phyloP scores from a whole-genome alignment of 1,140 invertebrate species.

The Nilaparvata lugens region DNA sequence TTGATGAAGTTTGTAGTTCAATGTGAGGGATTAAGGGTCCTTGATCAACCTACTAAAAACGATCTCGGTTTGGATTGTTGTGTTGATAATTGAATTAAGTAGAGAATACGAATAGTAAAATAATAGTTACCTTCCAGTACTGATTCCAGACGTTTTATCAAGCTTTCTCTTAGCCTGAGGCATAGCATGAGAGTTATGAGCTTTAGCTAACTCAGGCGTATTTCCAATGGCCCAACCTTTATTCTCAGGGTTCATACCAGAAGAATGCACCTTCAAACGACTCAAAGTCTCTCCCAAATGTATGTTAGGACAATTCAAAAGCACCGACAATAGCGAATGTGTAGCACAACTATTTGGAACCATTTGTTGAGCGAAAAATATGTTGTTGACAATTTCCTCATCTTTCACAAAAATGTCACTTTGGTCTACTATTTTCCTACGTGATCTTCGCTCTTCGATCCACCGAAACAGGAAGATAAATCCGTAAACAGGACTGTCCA shows the following conservation, averaged over 20 bases:
- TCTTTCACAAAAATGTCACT: constrained; percentile 88
- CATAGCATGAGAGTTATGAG: constrained; percentile 95
- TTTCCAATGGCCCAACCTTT: constrained; percentile 97
- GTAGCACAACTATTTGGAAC: constrained; percentile 97
- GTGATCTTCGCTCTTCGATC: constrained; percentile 88
- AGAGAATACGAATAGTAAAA: no score
- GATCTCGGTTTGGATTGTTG: no score
- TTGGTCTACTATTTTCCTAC: constrained; percentile 88
- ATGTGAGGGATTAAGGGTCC: no score
- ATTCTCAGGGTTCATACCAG: constrained; percentile 90
- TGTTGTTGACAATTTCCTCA: constrained; percentile 88
- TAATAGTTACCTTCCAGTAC: constrained; percentile 52
- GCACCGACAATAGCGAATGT: constrained; percentile 86
- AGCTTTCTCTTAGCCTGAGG: constrained; percentile 72
- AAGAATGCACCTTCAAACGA: constrained; percentile 79
- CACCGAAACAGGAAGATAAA: constrained; percentile 96
- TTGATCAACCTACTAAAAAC: no score
- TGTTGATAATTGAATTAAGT: no score
- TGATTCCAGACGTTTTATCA: constrained; percentile 59
- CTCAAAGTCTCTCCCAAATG: constrained; percentile 81
- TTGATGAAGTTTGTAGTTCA: no score
- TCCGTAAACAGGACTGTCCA: constrained; percentile 89
- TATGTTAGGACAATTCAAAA: constrained; percentile 86
- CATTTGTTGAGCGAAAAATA: constrained; percentile 98
- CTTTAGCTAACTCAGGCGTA: constrained; percentile 88